Base-by-base conservation (phyloP, 2,113 vertebrate species). In the Datnioides undecimradiatus region DNA sequence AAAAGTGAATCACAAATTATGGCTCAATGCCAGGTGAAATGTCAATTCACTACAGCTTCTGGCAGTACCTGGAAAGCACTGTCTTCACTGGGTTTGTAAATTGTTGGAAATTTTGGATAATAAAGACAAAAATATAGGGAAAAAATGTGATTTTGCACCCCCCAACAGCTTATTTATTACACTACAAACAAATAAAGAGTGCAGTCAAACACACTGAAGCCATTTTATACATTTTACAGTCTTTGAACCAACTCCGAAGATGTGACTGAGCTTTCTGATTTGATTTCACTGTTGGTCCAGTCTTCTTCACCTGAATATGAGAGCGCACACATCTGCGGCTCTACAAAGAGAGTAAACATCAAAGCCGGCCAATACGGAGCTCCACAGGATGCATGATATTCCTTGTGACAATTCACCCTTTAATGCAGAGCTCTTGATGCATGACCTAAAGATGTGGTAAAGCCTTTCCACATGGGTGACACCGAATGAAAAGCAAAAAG, bases 401-500 rank as follows among this genome's bases (percentile, higher is more conserved):
- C 52, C 54, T 75, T 78, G 31, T 75, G 78, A 82, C 78, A 36
- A 64, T 62, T 79, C 76, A 63, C 66, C 71, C 67, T 85, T 78
- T 67, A 86, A 74, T 63, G 48, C 79, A 12, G 19, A 34, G 51
- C 72, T 69, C 40, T 33, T 48, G 80, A 64, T 77, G 91, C 89
- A 46, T 87, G 88, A 83, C 80, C 59, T 62, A 33, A 77, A 72
- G 75, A 78, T 7, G n/a, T 6, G 27, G 60, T 52, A 60, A 74
- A 81, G 40, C 70, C 70, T 87, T 91, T 90, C 82, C 86, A 75
- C 91, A 73, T 82, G 83, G 78, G 25, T 65, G 21, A 27, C 73
- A 64, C 75, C 40, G 51, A 76, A 87, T 85, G 57, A 74, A 76
- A 63, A 73, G 58, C 21, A 89, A 92, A 89, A 92, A 89, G 88